These are phyloP conservation scores for Maniola hyperantus DNA, from an alignment of 2,888 invertebrate genomes.

Conservation along the genomic window DNA sequence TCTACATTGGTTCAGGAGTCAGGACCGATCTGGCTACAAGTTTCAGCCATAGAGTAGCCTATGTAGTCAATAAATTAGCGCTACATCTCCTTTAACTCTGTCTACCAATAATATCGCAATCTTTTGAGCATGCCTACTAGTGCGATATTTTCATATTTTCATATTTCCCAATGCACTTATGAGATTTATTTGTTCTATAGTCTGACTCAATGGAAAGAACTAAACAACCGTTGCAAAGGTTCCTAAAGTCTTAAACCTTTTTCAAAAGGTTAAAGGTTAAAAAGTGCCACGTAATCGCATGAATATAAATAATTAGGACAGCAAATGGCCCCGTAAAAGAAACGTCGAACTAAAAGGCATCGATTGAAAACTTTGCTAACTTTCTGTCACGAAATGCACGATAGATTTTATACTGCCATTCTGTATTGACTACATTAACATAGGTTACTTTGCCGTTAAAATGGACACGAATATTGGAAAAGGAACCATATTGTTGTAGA, in stretches of 20 bases:
- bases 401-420: constrained; percentile 71
- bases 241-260: background rate
- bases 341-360: constrained; percentile 63
- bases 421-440: constrained; percentile 55
- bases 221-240: background rate
- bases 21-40: too few relatives aligned
- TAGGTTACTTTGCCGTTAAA: constrained; percentile 28
- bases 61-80: too few relatives aligned
- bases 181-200: too few relatives aligned
- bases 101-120: too few relatives aligned
- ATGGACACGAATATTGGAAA: constrained; percentile 39
- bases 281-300: constrained; percentile 46
- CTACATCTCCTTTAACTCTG: too few relatives aligned
- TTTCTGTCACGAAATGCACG: constrained; percentile 77
- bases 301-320: constrained; percentile 70
- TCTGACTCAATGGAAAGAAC: too few relatives aligned
- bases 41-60: too few relatives aligned
- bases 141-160: too few relatives aligned
- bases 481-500: constrained; percentile 44
- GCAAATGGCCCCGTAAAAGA: constrained; percentile 49
- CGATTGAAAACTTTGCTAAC: constrained; percentile 69
- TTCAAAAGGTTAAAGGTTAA: constrained; percentile 18
- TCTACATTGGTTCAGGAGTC: too few relatives aligned
- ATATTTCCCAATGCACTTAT: background rate
- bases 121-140: background rate